These are phyloP conservation scores for Lochmaea crataegi DNA, from an alignment of 2,888 invertebrate species.

Conservation along the genomic window DNA sequence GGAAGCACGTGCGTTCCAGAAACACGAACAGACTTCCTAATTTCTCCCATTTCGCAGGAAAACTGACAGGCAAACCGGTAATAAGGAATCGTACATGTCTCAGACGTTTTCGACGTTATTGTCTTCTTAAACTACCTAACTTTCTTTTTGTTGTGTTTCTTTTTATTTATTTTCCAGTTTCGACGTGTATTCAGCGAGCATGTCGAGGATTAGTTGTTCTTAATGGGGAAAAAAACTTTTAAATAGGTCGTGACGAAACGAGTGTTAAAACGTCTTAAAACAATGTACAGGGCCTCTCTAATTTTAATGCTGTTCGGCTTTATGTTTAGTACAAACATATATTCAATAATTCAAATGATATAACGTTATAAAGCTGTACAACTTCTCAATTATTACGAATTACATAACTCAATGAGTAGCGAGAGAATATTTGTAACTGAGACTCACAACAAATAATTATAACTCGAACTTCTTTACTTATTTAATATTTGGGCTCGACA, in stretches of 20 bases:
- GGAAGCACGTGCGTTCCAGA: slow-evolving; percentile 45
- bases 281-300: too few species aligned
- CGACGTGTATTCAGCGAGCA: not conserved
- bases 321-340: too few species aligned
- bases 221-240: not conserved
- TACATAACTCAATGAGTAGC: too few species aligned
- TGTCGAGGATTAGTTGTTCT: slow-evolving; percentile 4
- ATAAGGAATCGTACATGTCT: slow-evolving; percentile 46
- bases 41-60: slow-evolving; percentile 46
- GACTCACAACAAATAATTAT: too few species aligned
- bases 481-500: too few species aligned
- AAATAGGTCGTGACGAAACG: not conserved
- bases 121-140: slow-evolving; percentile 13
- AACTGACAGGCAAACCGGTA: slow-evolving; percentile 47
- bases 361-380: too few species aligned
- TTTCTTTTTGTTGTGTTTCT: slow-evolving; percentile 10
- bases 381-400: too few species aligned
- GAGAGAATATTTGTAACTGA: too few species aligned
- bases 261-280: not conserved
- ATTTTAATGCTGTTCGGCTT: too few species aligned
- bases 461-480: too few species aligned
- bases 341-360: too few species aligned
- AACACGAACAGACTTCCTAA: slow-evolving; percentile 51
- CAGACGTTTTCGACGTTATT: slow-evolving; percentile 36
- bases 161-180: slow-evolving; percentile 15